These are phyloP conservation scores for Pelagia noctiluca DNA, from an alignment of 30 jellyfish, hydroid and myxozoan species.

Conservation along the genomic window DNA sequence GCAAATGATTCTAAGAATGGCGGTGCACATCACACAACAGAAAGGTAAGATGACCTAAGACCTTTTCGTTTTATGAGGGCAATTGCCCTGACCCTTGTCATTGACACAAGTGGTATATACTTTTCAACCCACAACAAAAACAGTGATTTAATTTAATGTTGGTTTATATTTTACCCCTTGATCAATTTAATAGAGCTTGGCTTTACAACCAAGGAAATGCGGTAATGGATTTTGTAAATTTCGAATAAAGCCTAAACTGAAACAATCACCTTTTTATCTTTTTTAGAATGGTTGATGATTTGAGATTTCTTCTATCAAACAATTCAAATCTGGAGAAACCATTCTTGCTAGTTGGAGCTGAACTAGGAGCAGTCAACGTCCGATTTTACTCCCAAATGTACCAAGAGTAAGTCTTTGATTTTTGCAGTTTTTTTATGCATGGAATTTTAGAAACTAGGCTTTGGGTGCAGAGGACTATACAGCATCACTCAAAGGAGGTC, in stretches of 20 bases:
- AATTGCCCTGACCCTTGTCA: no score
- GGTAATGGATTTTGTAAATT: neutral
- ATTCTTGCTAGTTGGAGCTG: conserved; percentile 90
- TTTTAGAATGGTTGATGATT: conserved; percentile 87
- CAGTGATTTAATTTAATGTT: no score
- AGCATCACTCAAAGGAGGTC: no score
- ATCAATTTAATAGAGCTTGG: no score
- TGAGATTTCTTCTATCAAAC: conserved; percentile 70
- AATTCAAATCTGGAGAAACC: conserved; percentile 70
- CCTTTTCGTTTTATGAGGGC: no score
- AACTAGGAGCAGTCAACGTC: conserved; percentile 82
- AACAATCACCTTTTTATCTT: neutral
- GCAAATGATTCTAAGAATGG: conserved; percentile 26
- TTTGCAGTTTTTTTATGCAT: no score
- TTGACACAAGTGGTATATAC: no score
- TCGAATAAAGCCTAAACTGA: neutral
- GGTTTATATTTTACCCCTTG: no score
- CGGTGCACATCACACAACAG: conserved; percentile 81
- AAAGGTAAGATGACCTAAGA: no score
- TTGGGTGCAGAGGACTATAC: no score
- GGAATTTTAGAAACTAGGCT: no score
- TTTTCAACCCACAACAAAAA: no score
- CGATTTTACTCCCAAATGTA: conserved; percentile 82
- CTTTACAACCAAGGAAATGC: neutral
- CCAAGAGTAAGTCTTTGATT: conserved; percentile 84